Evolutionary conservation across 2,888 invertebrate genomes (phyloP).

Genomic region (Diadegma fenestrale): DNA sequence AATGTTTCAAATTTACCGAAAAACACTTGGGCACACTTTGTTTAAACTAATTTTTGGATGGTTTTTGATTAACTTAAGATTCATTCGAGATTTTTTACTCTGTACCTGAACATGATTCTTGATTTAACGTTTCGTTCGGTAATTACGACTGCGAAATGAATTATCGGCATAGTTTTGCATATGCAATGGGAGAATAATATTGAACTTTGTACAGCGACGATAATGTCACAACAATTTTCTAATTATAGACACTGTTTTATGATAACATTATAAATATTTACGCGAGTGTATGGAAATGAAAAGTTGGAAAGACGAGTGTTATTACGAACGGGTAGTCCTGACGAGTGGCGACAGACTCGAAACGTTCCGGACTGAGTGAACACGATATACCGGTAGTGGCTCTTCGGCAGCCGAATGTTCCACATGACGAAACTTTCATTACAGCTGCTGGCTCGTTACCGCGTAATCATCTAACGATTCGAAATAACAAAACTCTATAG

Average conservation of each 20-base stretch:
- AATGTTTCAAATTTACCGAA: neutral
- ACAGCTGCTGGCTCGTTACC: conserved; percentile 43
- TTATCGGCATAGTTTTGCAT: neutral
- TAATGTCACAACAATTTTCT: conserved; percentile 2
- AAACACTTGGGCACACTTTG: neutral
- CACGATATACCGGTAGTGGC: conserved; percentile 52
- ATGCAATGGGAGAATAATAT: conserved; percentile 1
- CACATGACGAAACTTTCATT: conserved; percentile 63
- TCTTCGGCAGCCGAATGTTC: conserved; percentile 60
- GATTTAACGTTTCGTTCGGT: neutral
- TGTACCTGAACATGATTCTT: neutral
- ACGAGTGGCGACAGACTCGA: conserved; percentile 51
- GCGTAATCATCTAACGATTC: conserved; percentile 49
- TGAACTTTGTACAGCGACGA: neutral
- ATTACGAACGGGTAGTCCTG: conserved; percentile 27
- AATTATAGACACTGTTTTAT: conserved; percentile 1
- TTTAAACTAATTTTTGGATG: neutral
- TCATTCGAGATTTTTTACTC: neutral
- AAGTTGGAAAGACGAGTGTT: conserved; percentile 10
- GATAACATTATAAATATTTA: neutral
- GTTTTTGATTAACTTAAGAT: neutral
- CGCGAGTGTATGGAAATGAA: conserved; percentile 9
- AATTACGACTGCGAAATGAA: neutral
- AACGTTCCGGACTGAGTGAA: conserved; percentile 51
- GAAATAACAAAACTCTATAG: conserved; percentile 4